Evolutionary conservation across 2,113 vertebrate species (phyloP).

Genomic region (Asarcornis scutulata): DNA sequence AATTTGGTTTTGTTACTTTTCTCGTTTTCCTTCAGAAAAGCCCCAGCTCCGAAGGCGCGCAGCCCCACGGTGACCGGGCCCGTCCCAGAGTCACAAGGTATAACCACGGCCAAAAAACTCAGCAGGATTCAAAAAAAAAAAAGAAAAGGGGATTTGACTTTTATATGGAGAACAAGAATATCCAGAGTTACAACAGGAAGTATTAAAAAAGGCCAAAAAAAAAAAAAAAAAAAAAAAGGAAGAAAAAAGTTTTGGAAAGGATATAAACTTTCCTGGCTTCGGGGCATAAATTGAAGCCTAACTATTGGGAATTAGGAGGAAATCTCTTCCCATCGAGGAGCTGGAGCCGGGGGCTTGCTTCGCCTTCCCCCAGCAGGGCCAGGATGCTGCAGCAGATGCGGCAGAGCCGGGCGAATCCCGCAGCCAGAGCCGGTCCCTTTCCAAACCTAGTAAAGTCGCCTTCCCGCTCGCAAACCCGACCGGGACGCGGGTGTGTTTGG

Average conservation of each 20-base stretch:
- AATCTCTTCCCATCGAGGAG: conserved; percentile 48
- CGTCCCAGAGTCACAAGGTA: neutral
- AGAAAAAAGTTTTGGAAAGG: conserved; percentile 37
- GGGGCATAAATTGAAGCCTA: conserved; percentile 27
- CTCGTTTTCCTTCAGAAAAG: neutral
- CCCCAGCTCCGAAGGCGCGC: fast-evolving
- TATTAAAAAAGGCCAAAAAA: neutral
- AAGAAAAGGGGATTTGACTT: neutral
- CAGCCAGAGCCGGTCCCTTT: conserved; percentile 27
- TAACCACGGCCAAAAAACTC: neutral
- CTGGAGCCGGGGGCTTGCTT: neutral
- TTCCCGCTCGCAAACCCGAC: conserved; percentile 19
- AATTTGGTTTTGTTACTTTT: neutral
- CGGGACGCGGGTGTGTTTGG: conserved; percentile 4
- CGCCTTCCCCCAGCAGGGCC: neutral
- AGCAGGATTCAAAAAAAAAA: neutral
- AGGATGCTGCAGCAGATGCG: conserved; percentile 20
- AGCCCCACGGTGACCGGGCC: neutral
- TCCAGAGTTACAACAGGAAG: conserved; percentile 56
- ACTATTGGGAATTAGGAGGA: conserved; percentile 64
- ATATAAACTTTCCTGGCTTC: conserved; percentile 68
- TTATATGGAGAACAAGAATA: conserved; percentile 37
- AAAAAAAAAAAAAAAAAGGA: neutral
- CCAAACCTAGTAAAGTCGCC: conserved; percentile 30
- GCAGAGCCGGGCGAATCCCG: neutral